Base-by-base conservation (phyloP, 2,113 vertebrate species). In the Phalacrocorax carbo region DNA sequence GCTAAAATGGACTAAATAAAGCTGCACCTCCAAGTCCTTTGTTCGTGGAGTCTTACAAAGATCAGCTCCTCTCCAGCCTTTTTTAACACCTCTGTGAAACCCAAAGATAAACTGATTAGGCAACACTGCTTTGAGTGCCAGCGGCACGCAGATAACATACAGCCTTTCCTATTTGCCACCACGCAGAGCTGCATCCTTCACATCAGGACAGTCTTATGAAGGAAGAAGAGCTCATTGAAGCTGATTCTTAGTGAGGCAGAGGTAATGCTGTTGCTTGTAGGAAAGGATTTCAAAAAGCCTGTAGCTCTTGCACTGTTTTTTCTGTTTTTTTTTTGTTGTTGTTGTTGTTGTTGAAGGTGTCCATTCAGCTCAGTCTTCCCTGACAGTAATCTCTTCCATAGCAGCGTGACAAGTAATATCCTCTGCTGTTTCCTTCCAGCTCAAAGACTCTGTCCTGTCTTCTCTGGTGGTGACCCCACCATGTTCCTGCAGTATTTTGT, bases 21-120 rank as follows among this genome's bases (percentile, higher is more conserved):
- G 54, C 84, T 27, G 19, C 10, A 7, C 34, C 81, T 78, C 73
- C 66, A 13, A 84, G 29, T 7, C 54, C 87, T 93, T 86, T 90
- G 54, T 87, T 76, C 0, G 0, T 5, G 75, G 42, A 51, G 42
- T 8, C 80, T 90, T 80, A 23, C 60, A 61, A 32, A 23, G 90
- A 79, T 89, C 95, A 3, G 19, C 84, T 82, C 66, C 85, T 95
- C 84, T 82, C 62, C 1, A 2, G 40, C 49, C 71, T 65, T 90
- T 92, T 79, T 36, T 30, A 52, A 61, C 54, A 32, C 4, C 70
- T 94, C 95, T 85, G 82, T 93, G 95, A 88, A 96, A 80, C 46
- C 62, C 82, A 80, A 62, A 96, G 95, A 96, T 95, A 96, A 96
- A 96, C 84, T 93, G 90, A 95, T 97, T 69, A 91, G 94, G 52